phyloP scores from a whole-genome alignment of 2,797 vertebrate genomes.

The Calcarius lapponicus region DNA sequence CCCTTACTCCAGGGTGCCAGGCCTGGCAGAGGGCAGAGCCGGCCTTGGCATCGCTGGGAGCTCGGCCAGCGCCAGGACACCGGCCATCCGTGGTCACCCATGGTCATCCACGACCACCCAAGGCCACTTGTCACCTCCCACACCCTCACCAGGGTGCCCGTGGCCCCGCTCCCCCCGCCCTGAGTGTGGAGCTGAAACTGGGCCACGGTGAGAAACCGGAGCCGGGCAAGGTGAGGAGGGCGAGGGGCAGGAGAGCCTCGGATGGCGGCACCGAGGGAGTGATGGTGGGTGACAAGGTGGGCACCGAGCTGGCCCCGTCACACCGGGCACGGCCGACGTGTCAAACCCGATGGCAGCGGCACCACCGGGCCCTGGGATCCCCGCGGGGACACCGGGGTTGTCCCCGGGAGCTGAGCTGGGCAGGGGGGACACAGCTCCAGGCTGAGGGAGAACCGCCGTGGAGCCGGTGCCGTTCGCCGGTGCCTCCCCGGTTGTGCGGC shows the following conservation, averaged over 20 bases:
- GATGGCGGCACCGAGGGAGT: neutral
- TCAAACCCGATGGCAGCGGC: neutral
- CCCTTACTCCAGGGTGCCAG: neutral
- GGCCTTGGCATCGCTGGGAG: neutral
- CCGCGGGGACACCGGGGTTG: neutral
- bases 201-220: neutral
- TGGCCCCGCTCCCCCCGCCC: neutral
- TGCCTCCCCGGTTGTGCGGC: neutral
- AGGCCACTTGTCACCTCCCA: neutral
- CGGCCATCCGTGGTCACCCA: rapidly evolving
- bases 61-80: neutral
- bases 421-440: neutral
- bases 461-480: neutral
- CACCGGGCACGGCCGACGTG: neutral
- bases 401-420: neutral
- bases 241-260: neutral
- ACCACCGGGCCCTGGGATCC: neutral
- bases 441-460: neutral
- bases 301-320: neutral
- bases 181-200: neutral
- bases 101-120: rapidly evolving
- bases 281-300: neutral
- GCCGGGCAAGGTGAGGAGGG: neutral
- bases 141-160: neutral
- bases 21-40: neutral